These are phyloP conservation scores for Onchidella celtica DNA, from an alignment of 2,888 invertebrate genomes.

Conservation along the genomic window DNA sequence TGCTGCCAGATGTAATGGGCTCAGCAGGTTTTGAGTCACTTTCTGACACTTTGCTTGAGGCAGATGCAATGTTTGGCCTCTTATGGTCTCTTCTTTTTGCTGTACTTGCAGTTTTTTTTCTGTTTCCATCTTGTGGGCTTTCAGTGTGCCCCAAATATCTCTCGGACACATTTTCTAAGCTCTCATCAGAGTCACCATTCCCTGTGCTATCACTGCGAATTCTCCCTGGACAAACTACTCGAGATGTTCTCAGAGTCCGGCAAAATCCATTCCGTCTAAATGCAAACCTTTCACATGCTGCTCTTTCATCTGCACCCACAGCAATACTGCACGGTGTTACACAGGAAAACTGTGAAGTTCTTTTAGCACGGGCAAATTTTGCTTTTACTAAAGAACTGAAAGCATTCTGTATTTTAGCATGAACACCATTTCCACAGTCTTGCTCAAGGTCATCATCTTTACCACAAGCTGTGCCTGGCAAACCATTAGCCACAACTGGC, in stretches of 20 bases:
- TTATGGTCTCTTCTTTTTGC: slow-evolving; percentile 32
- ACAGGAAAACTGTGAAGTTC: slow-evolving; percentile 11
- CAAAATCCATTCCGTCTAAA: slow-evolving; percentile 44
- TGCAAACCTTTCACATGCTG: slow-evolving; percentile 46
- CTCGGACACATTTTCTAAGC: slow-evolving; percentile 47
- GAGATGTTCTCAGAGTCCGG: slow-evolving; percentile 32
- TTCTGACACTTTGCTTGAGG: not conserved
- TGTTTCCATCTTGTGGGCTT: slow-evolving; percentile 42
- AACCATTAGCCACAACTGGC: slow-evolving; percentile 37
- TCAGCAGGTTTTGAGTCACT: slow-evolving; percentile 28
- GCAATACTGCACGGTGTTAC: slow-evolving; percentile 47
- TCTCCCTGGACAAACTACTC: slow-evolving; percentile 32
- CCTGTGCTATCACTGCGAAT: slow-evolving; percentile 44
- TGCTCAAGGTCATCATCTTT: slow-evolving; percentile 31
- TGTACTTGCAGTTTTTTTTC: slow-evolving; percentile 24
- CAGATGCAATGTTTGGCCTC: slow-evolving; percentile 9
- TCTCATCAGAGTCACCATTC: slow-evolving; percentile 50
- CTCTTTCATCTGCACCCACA: slow-evolving; percentile 46
- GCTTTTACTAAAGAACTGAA: slow-evolving; percentile 39
- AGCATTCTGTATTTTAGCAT: slow-evolving; percentile 34
- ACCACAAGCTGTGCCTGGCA: slow-evolving; percentile 8
- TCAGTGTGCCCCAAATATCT: slow-evolving; percentile 21
- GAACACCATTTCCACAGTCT: slow-evolving; percentile 33
- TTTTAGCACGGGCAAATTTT: slow-evolving; percentile 35
- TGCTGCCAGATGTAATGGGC: slow-evolving; percentile 21